These are phyloP conservation scores for Athalia cordata DNA, from an alignment of 2,888 invertebrate genomes.

Conservation along the genomic window DNA sequence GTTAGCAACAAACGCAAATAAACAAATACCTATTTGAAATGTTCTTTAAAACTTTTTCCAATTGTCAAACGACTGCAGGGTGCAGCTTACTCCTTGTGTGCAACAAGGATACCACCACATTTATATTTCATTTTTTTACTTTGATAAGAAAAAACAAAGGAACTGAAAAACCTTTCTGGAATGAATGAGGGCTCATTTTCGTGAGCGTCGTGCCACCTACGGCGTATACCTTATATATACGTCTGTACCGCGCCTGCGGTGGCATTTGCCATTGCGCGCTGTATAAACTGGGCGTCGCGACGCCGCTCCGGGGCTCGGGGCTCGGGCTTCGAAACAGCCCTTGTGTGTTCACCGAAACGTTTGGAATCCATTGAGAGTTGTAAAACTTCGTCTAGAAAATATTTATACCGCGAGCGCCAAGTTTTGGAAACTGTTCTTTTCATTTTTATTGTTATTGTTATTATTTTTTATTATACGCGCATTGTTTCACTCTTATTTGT, in stretches of 20 bases:
- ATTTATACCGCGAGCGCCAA: neutral
- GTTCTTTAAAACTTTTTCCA: too few species aligned
- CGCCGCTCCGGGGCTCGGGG: neutral
- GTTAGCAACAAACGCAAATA: neutral
- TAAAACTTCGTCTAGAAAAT: neutral
- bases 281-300: neutral
- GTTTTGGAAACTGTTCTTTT: too few species aligned
- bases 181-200: slow-evolving; percentile 36
- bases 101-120: too few species aligned
- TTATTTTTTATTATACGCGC: too few species aligned
- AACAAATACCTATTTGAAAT: too few species aligned
- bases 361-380: too few species aligned
- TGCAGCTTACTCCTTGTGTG: too few species aligned
- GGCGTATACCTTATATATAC: too few species aligned
- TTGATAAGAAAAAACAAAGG: neutral
- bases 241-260: neutral
- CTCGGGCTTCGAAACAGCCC: neutral
- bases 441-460: too few species aligned
- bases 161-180: neutral
- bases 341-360: slow-evolving; percentile 14
- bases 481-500: too few species aligned
- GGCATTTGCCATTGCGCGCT: neutral
- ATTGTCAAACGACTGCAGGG: too few species aligned
- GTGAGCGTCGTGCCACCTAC: slow-evolving; percentile 1
- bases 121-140: neutral